phyloP scores from a whole-genome alignment of 2,797 vertebrate genomes.

The Smutsia gigantea region DNA sequence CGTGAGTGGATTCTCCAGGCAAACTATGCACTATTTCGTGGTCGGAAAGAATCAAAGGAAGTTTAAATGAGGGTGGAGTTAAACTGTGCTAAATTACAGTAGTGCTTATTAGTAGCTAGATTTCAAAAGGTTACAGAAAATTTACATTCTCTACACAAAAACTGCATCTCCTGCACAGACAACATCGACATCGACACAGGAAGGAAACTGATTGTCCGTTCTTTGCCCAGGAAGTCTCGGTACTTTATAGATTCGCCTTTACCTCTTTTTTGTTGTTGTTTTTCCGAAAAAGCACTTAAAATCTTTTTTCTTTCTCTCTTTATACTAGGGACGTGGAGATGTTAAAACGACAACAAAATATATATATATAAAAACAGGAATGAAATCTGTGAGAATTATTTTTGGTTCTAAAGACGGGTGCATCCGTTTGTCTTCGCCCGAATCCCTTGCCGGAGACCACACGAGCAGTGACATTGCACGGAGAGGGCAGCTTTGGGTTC shows the following conservation, averaged over 20 bases:
- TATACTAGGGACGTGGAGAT: slow-evolving; percentile 88
- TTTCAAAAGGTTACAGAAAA: slow-evolving; percentile 99
- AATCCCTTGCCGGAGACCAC: slow-evolving; percentile 97
- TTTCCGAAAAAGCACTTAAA: slow-evolving; percentile 89
- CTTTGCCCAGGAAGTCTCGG: slow-evolving; percentile 96
- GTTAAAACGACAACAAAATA: slow-evolving; percentile 89
- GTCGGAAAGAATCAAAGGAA: slow-evolving; percentile 90
- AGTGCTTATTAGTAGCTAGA: slow-evolving; percentile 99
- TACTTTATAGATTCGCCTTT: slow-evolving; percentile 90
- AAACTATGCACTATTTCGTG: slow-evolving; percentile 90
- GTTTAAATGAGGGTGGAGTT: slow-evolving; percentile 94
- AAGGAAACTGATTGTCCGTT: slow-evolving; percentile 99
- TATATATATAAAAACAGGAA: slow-evolving; percentile 96
- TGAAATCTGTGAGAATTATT: slow-evolving; percentile 99
- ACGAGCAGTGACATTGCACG: slow-evolving; percentile 98
- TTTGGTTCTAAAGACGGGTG: slow-evolving; percentile 99
- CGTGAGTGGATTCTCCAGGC: slow-evolving; percentile 90
- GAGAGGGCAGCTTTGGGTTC: slow-evolving; percentile 93
- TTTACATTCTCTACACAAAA: slow-evolving; percentile 99
- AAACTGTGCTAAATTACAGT: slow-evolving; percentile 98
- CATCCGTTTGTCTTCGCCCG: slow-evolving; percentile 85
- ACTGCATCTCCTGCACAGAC: slow-evolving; percentile 99
- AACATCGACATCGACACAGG: slow-evolving; percentile 99
- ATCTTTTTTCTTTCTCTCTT: slow-evolving; percentile 80
- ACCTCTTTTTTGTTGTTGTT: slow-evolving; percentile 74